Conservation (phyloP, 2,797 vertebrate species). For the Artibeus lituratus region DNA sequence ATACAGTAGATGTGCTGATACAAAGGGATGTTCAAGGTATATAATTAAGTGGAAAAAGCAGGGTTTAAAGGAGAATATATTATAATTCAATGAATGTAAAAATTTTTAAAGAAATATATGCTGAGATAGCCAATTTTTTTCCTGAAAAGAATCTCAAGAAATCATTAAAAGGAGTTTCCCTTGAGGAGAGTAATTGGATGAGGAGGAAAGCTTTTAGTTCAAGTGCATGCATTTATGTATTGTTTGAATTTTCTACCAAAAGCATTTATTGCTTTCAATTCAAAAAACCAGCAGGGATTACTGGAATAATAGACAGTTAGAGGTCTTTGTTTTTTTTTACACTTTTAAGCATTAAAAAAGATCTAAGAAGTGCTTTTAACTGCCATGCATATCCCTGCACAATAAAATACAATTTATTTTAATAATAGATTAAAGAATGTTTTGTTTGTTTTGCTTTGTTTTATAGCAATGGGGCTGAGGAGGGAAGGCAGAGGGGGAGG, state of each 20-base stretch:
- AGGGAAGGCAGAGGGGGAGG: neutral
- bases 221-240: neutral
- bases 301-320: neutral
- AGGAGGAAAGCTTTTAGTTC: neutral
- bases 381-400: neutral
- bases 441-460: neutral
- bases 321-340: neutral
- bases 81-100: neutral
- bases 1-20: neutral
- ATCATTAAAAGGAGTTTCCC: neutral
- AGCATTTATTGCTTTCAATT: neutral
- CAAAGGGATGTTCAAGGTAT: neutral
- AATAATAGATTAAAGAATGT: neutral
- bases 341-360: neutral
- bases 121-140: neutral
- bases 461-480: neutral
- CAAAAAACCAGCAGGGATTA: neutral
- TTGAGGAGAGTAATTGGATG: neutral
- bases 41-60: neutral
- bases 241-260: slow-evolving; percentile 14
- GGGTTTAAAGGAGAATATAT: neutral
- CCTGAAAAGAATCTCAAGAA: neutral
- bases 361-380: neutral
- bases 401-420: neutral
- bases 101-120: neutral